Percentiles rank a stretch among this genome's conserved stretches.
These are phyloP conservation scores for Rhineura floridana DNA, from an alignment of 2,113 vertebrate species.

Conservation along the genomic window DNA sequence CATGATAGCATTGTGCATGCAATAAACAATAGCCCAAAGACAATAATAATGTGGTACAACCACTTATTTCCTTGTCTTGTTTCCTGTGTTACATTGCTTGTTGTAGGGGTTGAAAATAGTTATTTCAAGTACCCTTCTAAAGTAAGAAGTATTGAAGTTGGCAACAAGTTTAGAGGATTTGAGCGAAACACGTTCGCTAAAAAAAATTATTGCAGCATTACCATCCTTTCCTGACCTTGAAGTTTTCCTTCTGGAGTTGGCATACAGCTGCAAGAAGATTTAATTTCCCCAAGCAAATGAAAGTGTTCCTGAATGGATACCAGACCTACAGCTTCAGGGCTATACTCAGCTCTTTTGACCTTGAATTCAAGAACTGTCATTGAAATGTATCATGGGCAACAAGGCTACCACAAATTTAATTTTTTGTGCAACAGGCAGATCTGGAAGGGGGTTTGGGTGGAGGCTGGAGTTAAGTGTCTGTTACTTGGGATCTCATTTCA, in stretches of 20 bases:
- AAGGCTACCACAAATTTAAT: neutral
- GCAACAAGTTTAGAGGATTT: neutral
- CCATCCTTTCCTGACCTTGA: neutral
- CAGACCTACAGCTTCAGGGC: neutral
- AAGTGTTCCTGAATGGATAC: neutral
- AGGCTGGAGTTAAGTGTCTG: neutral
- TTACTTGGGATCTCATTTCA: neutral
- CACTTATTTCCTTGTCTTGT: neutral
- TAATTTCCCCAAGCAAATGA: neutral
- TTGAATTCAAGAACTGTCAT: neutral
- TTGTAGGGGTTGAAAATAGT: neutral
- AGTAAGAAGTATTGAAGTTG: neutral
- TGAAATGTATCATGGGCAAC: neutral
- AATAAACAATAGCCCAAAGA: neutral
- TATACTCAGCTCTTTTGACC: neutral
- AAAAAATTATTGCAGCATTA: neutral
- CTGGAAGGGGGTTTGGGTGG: too few species aligned
- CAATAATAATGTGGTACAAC: neutral
- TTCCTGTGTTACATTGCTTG: neutral
- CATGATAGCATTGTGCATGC: neutral
- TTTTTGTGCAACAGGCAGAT: neutral
- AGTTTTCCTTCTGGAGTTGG: neutral
- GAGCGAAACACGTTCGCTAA: neutral
- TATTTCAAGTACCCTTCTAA: neutral
- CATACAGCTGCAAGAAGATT: neutral